A percentile compares a stretch with the other conserved stretches of the same genome.
Conservation (phyloP, 2,113 vertebrate species). For the Gallinago jamesoni region DNA sequence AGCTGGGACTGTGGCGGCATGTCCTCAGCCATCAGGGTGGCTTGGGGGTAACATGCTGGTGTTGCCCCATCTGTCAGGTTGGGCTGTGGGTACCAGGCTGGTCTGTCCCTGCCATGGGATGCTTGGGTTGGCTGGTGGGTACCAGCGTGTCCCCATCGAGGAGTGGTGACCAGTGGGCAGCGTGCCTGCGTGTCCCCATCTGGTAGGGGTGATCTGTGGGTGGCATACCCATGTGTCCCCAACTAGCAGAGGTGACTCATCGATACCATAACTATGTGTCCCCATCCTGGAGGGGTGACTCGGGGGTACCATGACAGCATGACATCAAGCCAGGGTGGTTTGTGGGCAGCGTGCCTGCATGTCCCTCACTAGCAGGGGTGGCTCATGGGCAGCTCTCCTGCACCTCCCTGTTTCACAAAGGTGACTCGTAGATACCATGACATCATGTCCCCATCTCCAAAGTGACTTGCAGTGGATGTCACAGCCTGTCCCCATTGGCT, state of each 20-base stretch:
- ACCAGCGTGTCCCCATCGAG: background rate
- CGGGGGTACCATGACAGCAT: too few relatives aligned
- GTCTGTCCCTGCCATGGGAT: fast-evolving
- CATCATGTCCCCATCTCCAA: background rate
- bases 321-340: too few relatives aligned
- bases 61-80: fast-evolving
- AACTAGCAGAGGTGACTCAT: background rate
- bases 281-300: background rate
- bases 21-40: background rate
- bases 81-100: background rate
- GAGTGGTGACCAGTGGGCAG: background rate
- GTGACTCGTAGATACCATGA: background rate
- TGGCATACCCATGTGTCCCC: background rate
- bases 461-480: background rate
- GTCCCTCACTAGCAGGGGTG: background rate
- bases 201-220: background rate
- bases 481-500: background rate
- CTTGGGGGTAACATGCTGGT: too few relatives aligned
- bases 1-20: background rate
- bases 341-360: too few relatives aligned
- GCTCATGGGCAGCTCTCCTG: background rate
- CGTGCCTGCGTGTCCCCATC: background rate
- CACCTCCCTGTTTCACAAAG: fast-evolving
- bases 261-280: too few relatives aligned
- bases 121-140: background rate